These are phyloP conservation scores for Paracyclopina nana DNA, from an alignment of 1,140 invertebrate species.

Conservation along the genomic window DNA sequence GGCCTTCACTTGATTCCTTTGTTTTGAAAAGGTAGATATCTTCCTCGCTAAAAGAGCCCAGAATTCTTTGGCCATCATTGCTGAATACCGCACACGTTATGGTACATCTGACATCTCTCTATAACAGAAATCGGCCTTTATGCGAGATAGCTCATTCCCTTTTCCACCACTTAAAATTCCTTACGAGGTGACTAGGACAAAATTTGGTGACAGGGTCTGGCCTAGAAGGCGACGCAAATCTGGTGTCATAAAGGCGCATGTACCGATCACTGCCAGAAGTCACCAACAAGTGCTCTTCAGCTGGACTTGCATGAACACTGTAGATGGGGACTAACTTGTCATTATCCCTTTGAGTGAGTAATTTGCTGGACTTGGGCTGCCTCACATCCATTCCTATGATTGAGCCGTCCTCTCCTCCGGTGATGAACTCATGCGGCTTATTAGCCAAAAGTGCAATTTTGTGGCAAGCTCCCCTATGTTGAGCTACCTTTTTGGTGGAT, in stretches of 20 bases:
- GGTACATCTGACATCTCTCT: too few relatives aligned
- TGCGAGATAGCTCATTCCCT: too few relatives aligned
- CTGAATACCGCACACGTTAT: slow-evolving; percentile 75
- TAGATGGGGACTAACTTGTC: slow-evolving; percentile 46
- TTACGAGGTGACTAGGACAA: too few relatives aligned
- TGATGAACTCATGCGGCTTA: slow-evolving; percentile 55
- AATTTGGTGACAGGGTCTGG: too few relatives aligned
- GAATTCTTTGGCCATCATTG: slow-evolving; percentile 65
- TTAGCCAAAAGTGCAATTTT: slow-evolving; percentile 50
- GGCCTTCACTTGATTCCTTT: slow-evolving; percentile 30
- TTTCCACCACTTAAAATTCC: too few relatives aligned
- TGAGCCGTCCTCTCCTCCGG: slow-evolving; percentile 64
- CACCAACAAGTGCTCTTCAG: slow-evolving; percentile 50
- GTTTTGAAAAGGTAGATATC: slow-evolving; percentile 74
- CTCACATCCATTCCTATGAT: slow-evolving; percentile 61
- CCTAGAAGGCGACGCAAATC: too few relatives aligned
- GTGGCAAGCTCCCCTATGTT: slow-evolving; percentile 48
- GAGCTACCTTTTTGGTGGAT: slow-evolving; percentile 37
- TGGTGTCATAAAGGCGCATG: slow-evolving; percentile 43
- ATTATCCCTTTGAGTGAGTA: slow-evolving; percentile 41
- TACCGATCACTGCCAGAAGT: slow-evolving; percentile 44
- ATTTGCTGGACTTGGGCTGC: slow-evolving; percentile 39
- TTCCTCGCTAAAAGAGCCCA: slow-evolving; percentile 78
- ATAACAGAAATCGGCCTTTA: too few relatives aligned
- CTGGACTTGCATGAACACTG: slow-evolving; percentile 62